Evolutionary conservation across 2,888 invertebrate genomes (phyloP), one percentile per base, ranked within the genome.

Genomic region (Dynastes maya): DNA sequence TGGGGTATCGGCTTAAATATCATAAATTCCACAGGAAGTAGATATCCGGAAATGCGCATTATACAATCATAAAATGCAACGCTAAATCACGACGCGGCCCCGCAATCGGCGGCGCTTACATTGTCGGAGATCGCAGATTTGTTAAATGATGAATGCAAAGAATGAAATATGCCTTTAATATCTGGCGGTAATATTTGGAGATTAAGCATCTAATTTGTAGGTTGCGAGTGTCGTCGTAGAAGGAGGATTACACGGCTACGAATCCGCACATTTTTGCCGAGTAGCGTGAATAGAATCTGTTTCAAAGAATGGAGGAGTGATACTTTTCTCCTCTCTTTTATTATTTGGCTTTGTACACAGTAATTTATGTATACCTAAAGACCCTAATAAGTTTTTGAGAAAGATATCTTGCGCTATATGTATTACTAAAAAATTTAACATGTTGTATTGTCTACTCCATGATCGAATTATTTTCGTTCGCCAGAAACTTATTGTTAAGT

Each of bases 1-100:
- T 58, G 55, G 72, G 72, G 61, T 45, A 45, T 1, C 37, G 37
- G 71, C 22, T 58, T 11, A 40, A 40, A 58, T 22, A 40, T 72
- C 79, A 74, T 74, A 79, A 79, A 79, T 79, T 77, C 77, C 72
- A 67, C 79, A 64, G 79, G 79, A 79, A 79, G 67, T 70, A 61
- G 70, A 77, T 77, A 78, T 72, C 77, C 79, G 79, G 79, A 79
- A 79, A 71, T 77, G 77, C 77, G 65, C 79, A 51, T 78, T 76
- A 75, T 70, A 55, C 53, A 78, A 78, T 77, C 74, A 49, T 79
- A 70, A 78, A 78, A 78, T 70, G 65, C 74, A 75, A 70, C 53
- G 55, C 11, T 72, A 72, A 72, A 72, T 58, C 58, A 40, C 37
- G 40, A 40, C 40, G 72, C 8, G 8, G 37, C 37, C 13, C 32